Evolutionary conservation across 2,888 invertebrate species (phyloP).

Genomic region (Heliconius charithonia): DNA sequence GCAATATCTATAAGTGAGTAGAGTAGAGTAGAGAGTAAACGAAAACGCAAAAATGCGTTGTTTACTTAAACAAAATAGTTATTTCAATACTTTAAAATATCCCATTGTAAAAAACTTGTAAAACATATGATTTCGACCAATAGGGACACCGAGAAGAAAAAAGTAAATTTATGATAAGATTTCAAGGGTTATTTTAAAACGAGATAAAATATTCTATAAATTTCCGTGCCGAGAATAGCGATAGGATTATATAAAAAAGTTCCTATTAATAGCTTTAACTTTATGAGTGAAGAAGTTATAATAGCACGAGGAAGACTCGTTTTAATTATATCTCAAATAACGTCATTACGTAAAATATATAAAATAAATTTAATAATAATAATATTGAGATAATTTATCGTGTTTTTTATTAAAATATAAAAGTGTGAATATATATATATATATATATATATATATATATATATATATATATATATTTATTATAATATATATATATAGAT

Average conservation of each 20-base stretch:
- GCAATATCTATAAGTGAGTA: too few relatives aligned
- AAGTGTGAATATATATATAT: too few relatives aligned
- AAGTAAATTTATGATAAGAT: slow-evolving; percentile 12
- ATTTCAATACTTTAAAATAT: too few relatives aligned
- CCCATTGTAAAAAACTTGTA: not conserved
- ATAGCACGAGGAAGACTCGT: not conserved
- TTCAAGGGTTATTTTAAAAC: slow-evolving; percentile 11
- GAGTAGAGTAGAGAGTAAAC: too few relatives aligned
- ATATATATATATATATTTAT: too few relatives aligned
- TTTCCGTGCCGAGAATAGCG: not conserved
- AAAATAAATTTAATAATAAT: not conserved
- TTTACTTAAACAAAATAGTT: too few relatives aligned
- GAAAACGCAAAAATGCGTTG: too few relatives aligned
- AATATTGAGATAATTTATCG: not conserved
- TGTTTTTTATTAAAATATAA: too few relatives aligned
- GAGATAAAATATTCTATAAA: slow-evolving; percentile 15
- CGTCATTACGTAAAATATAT: not conserved
- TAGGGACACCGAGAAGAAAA: not conserved
- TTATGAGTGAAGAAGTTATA: not conserved
- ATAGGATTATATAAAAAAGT: slow-evolving; percentile 12
- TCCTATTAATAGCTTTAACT: slow-evolving; percentile 8
- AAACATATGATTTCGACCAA: not conserved
- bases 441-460: too few relatives aligned
- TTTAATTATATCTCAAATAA: not conserved
- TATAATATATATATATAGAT: too few relatives aligned